Conservation (phyloP, 2,888 invertebrate species). For the Melieria picta region DNA sequence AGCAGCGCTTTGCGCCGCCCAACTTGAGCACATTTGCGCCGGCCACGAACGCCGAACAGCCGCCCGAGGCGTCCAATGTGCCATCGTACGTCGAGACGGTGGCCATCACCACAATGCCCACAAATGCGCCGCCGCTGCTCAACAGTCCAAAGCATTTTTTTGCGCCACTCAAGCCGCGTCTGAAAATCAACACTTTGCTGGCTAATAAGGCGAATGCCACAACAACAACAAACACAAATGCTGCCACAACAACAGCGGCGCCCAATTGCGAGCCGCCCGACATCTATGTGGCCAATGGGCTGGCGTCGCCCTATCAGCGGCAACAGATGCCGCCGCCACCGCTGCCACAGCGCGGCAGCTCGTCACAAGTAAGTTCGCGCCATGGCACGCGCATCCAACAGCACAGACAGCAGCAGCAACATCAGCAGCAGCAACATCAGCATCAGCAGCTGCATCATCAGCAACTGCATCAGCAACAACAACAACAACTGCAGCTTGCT, state of each 20-base stretch:
- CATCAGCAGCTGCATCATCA: slow-evolving; percentile 40
- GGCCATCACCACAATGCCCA: slow-evolving; percentile 57
- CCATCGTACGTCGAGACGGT: slow-evolving; percentile 50
- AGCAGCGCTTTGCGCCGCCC: slow-evolving; percentile 41
- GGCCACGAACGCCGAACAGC: slow-evolving; percentile 18
- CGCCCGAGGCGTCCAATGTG: slow-evolving; percentile 30
- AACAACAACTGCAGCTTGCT: slow-evolving; percentile 43
- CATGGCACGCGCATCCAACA: slow-evolving; percentile 42
- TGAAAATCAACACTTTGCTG: slow-evolving; percentile 58
- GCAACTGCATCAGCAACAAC: slow-evolving; percentile 33
- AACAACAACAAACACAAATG: slow-evolving; percentile 30
- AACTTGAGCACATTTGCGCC: slow-evolving; percentile 53
- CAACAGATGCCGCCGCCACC: slow-evolving; percentile 45
- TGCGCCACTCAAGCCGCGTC: slow-evolving; percentile 65
- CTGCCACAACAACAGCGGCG: slow-evolving; percentile 17
- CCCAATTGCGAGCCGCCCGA: slow-evolving; percentile 60
- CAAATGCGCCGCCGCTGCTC: slow-evolving; percentile 34
- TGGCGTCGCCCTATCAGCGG: slow-evolving; percentile 59
- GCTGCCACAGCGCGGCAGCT: slow-evolving; percentile 44
- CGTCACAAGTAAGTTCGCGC: slow-evolving; percentile 50
- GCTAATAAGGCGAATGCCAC: slow-evolving; percentile 50
- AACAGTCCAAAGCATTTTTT: slow-evolving; percentile 66
- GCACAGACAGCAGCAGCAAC: slow-evolving; percentile 39
- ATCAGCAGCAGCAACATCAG: slow-evolving; percentile 41
- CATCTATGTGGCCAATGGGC: slow-evolving; percentile 60